Conservation (phyloP, 2,113 vertebrate genomes). For the Poeciliopsis prolifica region DNA sequence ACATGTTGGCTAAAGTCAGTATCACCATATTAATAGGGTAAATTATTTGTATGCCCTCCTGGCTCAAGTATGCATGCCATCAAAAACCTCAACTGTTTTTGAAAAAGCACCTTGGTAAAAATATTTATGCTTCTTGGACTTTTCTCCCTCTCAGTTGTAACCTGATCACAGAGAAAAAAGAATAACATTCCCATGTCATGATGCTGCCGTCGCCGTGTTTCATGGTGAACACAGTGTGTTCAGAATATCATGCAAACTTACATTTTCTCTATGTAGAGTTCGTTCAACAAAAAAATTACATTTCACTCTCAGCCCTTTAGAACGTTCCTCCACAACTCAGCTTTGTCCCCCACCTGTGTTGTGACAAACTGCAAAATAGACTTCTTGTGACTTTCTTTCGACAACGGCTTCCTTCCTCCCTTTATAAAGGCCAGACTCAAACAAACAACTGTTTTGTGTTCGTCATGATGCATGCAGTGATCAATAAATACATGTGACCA, state of each 20-base stretch:
- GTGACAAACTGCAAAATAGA: too few relatives aligned
- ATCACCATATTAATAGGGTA: too few relatives aligned
- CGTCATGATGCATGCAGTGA: not conserved
- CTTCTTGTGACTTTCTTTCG: too few relatives aligned
- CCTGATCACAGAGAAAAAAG: not conserved
- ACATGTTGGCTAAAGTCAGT: too few relatives aligned
- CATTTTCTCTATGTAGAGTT: too few relatives aligned
- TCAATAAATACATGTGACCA: not conserved
- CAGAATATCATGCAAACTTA: too few relatives aligned
- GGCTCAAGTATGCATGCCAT: not conserved
- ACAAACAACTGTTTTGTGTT: too few relatives aligned
- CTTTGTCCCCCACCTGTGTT: not conserved
- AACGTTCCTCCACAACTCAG: not conserved
- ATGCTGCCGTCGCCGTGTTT: not conserved
- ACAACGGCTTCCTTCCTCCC: too few relatives aligned
- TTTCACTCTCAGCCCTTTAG: not conserved
- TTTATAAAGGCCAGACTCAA: too few relatives aligned
- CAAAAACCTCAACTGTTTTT: not conserved
- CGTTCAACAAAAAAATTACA: not conserved
- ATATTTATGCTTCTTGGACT: not conserved
- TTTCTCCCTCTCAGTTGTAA: not conserved
- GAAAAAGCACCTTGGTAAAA: not conserved
- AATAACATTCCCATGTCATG: not conserved
- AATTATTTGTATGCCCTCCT: not conserved
- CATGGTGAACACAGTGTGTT: not conserved